Evolutionary conservation across 1,140 invertebrate genomes (phyloP), one percentile per base, ranked within the genome.

Genomic region (Meloidogyne hapla): DNA sequence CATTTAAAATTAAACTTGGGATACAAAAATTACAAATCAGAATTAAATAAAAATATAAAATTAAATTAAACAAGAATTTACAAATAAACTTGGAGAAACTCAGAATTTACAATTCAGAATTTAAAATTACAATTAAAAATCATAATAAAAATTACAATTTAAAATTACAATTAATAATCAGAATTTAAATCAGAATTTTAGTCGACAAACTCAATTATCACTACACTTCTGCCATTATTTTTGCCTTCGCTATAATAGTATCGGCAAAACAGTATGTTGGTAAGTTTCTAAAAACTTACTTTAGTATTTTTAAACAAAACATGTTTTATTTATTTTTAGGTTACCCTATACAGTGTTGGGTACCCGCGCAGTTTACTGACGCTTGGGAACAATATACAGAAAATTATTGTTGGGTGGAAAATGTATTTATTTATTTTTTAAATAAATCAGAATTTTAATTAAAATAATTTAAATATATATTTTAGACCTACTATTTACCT

Each of bases 391-490:
- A 87, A 70, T 82, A 82, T 66, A 82, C 81, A 21, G 85, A 87
- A 76, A 87, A 87, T 71, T 87, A 87, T 73, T 87, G 85, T 70
- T 87, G 85, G 85, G 85, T 87, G 25, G 87, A 87, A 70, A 87
- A 87, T 75, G 75, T 77, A 48, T 18, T 26, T 74, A 42, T 10
- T n/a, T 38, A 6, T 61, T 23, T 66, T 26, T 38, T 8, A 9
- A 40, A n/a, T n/a, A 56, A 56, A 56, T 56, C 48, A 56, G 48
- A n/a, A 56, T 56, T 42, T 42, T 12, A 33, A 33, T 33, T 33
- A 33, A 33, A 6, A 12, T 63, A 23, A 23, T 63, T n/a, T 63
- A n/a, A 2, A 63, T 13, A 28, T 21, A 25, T 23, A n/a, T 70
- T 77, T 1, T 45, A 77, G 65, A 86, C 85, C 12, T 86, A 86